Conservation (phyloP, 92 coral and sea anemone species). For the Bergia sp. region DNA sequence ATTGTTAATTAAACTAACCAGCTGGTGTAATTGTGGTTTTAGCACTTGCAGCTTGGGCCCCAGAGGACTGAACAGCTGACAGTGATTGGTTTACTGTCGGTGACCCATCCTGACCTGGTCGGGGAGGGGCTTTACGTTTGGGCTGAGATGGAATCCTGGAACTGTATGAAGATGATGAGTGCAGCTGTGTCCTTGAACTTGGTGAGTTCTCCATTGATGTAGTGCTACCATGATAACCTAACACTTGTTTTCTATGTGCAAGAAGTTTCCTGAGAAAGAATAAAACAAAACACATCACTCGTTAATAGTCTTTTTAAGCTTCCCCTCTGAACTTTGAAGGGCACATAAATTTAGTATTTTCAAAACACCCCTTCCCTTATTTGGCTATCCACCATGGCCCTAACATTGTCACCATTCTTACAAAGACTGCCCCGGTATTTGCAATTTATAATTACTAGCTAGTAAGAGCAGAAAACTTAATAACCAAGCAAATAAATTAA, state of each 20-base stretch:
- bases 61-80: background rate
- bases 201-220: background rate
- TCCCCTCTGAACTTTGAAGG: too few species aligned
- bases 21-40: background rate
- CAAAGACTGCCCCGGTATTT: too few species aligned
- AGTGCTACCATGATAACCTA: conserved; percentile 6
- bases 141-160: conserved; percentile 39
- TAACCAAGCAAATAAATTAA: too few species aligned
- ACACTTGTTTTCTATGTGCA: conserved; percentile 40
- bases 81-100: background rate
- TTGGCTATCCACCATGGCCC: too few species aligned
- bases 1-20: background rate
- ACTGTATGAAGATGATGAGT: background rate
- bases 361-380: too few species aligned
- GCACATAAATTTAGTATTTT: too few species aligned
- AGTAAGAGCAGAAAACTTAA: too few species aligned
- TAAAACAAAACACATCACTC: background rate
- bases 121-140: conserved; percentile 39
- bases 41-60: conserved; percentile 4
- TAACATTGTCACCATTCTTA: too few species aligned
- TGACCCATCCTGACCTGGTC: conserved; percentile 4
- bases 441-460: too few species aligned
- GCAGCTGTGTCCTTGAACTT: background rate
- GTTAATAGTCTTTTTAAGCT: too few species aligned
- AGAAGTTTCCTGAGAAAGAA: conserved; percentile 21